Conservation (phyloP, 2,797 vertebrate genomes). For the Denticeps clupeoides region DNA sequence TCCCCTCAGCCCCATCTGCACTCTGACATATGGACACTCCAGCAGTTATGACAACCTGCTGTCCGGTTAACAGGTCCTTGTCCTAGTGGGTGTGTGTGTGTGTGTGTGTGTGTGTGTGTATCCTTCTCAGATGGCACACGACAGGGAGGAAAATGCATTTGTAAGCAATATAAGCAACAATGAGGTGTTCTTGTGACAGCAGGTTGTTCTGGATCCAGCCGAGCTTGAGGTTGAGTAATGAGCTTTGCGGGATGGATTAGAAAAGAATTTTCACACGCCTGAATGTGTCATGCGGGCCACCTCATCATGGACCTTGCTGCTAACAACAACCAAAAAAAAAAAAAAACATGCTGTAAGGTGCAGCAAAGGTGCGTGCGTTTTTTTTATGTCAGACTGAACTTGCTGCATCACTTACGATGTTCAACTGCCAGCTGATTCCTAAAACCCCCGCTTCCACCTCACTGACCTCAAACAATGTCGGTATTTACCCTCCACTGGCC, state of each 20-base stretch:
- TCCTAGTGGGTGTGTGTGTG: neutral
- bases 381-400: no score
- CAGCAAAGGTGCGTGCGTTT: no score
- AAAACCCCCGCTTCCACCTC: no score
- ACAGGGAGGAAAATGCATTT: neutral
- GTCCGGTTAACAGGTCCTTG: conserved; percentile 6
- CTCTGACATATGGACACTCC: conserved; percentile 24
- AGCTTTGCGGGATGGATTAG: conserved; percentile 4
- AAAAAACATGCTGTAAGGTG: no score
- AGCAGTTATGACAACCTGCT: conserved; percentile 19
- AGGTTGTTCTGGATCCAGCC: no score
- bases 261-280: no score
- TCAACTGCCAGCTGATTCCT: no score
- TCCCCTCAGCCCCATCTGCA: conserved; percentile 23
- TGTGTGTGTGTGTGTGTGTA: conserved; percentile 2
- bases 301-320: no score
- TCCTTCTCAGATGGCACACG: neutral
- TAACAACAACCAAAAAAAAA: no score
- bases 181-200: neutral
- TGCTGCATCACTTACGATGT: no score
- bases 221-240: conserved; percentile 1
- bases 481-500: conserved; percentile 38
- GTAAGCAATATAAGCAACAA: neutral
- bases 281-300: no score
- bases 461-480: conserved; percentile 56